Evolutionary conservation across 2,113 vertebrate species (phyloP).

Genomic region (Clarias macrocephalus): DNA sequence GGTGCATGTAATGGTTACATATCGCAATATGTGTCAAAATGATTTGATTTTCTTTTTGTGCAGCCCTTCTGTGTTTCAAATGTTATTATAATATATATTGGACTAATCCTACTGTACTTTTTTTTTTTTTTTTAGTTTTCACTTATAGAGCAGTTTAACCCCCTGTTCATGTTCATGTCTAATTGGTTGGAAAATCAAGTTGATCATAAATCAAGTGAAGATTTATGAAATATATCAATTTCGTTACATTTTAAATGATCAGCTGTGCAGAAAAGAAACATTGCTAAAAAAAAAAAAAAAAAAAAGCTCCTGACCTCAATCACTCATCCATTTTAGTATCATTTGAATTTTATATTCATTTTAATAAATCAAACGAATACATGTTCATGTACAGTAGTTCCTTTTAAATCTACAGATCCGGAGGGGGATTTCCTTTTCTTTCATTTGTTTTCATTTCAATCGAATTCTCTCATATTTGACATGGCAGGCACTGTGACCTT

Average conservation of each 20-base stretch:
- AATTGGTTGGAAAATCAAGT: not conserved
- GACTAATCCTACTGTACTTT: not conserved
- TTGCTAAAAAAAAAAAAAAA: not conserved
- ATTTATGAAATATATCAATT: not conserved
- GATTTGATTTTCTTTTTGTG: no score
- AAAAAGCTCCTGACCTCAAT: not conserved
- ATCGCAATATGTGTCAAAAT: no score
- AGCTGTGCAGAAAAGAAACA: not conserved
- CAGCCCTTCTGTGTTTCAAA: no score
- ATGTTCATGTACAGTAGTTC: not conserved
- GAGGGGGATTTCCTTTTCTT: not conserved
- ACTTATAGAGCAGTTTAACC: not conserved
- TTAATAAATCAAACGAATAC: not conserved
- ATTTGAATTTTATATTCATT: not conserved
- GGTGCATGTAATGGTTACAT: no score
- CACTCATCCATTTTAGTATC: not conserved
- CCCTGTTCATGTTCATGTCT: not conserved
- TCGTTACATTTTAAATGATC: not conserved
- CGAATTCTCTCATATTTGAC: not conserved
- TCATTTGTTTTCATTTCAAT: not conserved
- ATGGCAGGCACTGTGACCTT: not conserved
- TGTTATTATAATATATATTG: not conserved
- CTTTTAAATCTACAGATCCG: not conserved
- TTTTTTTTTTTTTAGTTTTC: no score
- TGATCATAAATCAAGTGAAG: not conserved